Percentiles rank a stretch among this genome's conserved stretches.
These are phyloP conservation scores for Garra rufa DNA, from an alignment of 2,113 vertebrate genomes.

Conservation along the genomic window DNA sequence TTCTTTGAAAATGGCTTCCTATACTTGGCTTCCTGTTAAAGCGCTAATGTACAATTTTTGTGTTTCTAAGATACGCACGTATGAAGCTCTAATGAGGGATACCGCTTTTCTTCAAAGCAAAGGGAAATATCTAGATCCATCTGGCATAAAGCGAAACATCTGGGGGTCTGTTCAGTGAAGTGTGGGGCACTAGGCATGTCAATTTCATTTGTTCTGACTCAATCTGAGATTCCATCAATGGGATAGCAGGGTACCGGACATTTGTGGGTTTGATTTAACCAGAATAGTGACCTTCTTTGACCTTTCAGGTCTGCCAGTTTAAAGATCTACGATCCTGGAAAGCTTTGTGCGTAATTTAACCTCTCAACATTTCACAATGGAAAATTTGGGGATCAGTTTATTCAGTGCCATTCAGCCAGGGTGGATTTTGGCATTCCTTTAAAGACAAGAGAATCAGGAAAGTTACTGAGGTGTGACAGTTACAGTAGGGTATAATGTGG, in stretches of 20 bases:
- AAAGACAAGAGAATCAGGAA: neutral
- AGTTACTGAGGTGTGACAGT: neutral
- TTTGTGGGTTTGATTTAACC: neutral
- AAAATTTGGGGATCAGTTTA: neutral
- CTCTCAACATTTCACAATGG: neutral
- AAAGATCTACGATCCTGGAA: neutral
- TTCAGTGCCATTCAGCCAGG: neutral
- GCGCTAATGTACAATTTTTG: neutral
- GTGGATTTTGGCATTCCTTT: neutral
- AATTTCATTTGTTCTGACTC: neutral
- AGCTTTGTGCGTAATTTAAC: neutral
- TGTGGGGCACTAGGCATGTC: neutral
- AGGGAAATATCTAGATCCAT: conserved; percentile 13
- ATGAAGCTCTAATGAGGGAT: neutral
- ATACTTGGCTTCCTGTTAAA: conserved; percentile 5
- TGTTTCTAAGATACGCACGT: neutral
- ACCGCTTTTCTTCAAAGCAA: conserved; percentile 7
- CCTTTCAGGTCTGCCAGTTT: neutral
- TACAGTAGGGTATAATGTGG: neutral
- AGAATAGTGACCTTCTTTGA: neutral
- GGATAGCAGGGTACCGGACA: conserved; percentile 5
- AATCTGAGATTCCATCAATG: conserved; percentile 3
- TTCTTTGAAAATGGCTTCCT: conserved; percentile 2
- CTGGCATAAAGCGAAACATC: conserved; percentile 12
- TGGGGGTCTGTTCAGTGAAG: neutral